Evolutionary conservation across 2,888 invertebrate genomes (phyloP).

Genomic region (Aromia moschata): DNA sequence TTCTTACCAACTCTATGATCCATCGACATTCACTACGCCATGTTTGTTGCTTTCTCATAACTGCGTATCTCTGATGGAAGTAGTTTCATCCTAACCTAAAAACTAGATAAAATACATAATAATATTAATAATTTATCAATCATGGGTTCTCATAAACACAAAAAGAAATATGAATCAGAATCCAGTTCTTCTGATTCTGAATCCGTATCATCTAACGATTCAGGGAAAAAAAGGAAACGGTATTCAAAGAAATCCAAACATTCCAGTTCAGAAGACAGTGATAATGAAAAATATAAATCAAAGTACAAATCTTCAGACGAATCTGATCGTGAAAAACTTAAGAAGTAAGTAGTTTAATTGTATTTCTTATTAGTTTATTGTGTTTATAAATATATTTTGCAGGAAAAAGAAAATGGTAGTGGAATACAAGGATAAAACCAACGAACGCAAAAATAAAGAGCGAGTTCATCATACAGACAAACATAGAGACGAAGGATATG

Average conservation of each 20-base stretch:
- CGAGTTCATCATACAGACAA: slow-evolving; percentile 30
- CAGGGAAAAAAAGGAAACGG: slow-evolving; percentile 24
- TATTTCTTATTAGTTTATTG: neutral
- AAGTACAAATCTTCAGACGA: slow-evolving; percentile 21
- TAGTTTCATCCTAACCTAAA: no score
- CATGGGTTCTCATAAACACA: slow-evolving; percentile 40
- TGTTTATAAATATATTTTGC: slow-evolving; percentile 8
- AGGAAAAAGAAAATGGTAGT: slow-evolving; percentile 17
- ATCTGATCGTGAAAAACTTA: slow-evolving; percentile 24
- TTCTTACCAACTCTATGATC: no score
- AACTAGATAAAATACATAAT: no score
- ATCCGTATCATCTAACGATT: slow-evolving; percentile 32
- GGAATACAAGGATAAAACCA: slow-evolving; percentile 3
- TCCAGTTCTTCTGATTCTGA: slow-evolving; percentile 36
- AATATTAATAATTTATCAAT: no score
- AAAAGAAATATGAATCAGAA: slow-evolving; percentile 37
- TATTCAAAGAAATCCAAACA: slow-evolving; percentile 28
- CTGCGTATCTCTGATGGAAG: no score
- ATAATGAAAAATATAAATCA: slow-evolving; percentile 26
- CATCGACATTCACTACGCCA: no score
- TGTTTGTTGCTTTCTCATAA: no score
- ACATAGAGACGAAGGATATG: slow-evolving; percentile 29
- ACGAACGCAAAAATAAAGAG: slow-evolving; percentile 17
- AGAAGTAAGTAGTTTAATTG: slow-evolving; percentile 15
- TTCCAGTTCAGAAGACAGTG: slow-evolving; percentile 37